Conservation (phyloP, 2,113 vertebrate species). For the Steatornis caripensis region DNA sequence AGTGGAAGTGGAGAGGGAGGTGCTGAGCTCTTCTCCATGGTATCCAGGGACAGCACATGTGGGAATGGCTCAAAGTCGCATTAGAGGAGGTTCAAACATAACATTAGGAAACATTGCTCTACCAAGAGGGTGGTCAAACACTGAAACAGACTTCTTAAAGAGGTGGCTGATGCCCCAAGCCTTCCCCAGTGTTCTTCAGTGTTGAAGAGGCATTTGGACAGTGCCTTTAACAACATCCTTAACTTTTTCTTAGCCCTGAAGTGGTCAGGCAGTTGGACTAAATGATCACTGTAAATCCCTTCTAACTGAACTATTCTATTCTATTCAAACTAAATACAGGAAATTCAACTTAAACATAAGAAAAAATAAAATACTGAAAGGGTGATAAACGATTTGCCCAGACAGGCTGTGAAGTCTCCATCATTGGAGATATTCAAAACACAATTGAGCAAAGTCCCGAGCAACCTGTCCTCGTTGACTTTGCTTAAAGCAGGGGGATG, state of each 20-base stretch:
- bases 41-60: not conserved
- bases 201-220: not conserved
- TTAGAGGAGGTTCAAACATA: not conserved
- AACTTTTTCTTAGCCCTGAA: not conserved
- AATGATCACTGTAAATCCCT: not conserved
- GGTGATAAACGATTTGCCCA: not conserved
- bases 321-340: not conserved
- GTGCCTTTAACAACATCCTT: not conserved
- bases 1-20: rapidly evolving
- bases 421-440: not conserved
- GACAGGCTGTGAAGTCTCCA: not conserved
- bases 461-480: not conserved
- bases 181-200: too few relatives aligned
- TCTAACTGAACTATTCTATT: not conserved
- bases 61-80: not conserved
- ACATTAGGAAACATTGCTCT: not conserved
- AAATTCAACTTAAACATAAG: not conserved
- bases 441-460: not conserved
- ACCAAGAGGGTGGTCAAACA: not conserved
- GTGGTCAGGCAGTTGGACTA: not conserved
- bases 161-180: too few relatives aligned
- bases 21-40: not conserved
- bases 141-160: not conserved
- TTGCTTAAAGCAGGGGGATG: not conserved
- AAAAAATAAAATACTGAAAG: not conserved